Evolutionary conservation across 1,140 invertebrate species (phyloP).

Genomic region (Euschistus heros): DNA sequence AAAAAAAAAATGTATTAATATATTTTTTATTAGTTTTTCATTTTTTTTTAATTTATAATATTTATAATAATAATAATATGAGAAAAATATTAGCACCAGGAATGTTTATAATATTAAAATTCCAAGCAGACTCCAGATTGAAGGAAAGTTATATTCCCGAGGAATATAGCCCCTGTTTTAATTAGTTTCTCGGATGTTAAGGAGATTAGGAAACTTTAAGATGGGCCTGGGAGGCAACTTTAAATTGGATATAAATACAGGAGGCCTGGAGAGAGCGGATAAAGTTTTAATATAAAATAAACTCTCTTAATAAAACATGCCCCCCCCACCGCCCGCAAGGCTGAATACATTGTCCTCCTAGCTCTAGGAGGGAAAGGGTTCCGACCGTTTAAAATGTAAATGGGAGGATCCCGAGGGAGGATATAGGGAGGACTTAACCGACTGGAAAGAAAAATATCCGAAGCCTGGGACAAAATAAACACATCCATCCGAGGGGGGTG

Average conservation of each 20-base stretch:
- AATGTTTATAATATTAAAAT: too few species aligned
- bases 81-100: too few species aligned
- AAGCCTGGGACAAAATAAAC: slow-evolving; percentile 17
- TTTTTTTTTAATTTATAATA: too few species aligned
- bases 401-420: background rate
- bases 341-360: background rate
- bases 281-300: slow-evolving; percentile 17
- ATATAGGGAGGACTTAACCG: slow-evolving; percentile 13
- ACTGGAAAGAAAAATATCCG: slow-evolving; percentile 18
- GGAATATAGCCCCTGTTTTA: slow-evolving; percentile 12
- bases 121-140: too few species aligned
- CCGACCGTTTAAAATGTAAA: slow-evolving; percentile 12
- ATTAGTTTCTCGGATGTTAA: slow-evolving; percentile 10
- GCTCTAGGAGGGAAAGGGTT: slow-evolving; percentile 2
- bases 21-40: too few species aligned
- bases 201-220: slow-evolving; percentile 14
- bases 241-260: slow-evolving; percentile 18
- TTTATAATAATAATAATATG: too few species aligned
- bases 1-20: too few species aligned
- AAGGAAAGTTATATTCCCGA: background rate
- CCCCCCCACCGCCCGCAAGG: background rate
- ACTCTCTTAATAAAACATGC: slow-evolving; percentile 14
- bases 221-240: slow-evolving; percentile 2
- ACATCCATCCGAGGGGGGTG: slow-evolving; percentile 12
- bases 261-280: background rate